These are phyloP conservation scores for Pseudoatta argentina DNA, from an alignment of 1,140 invertebrate genomes.

Conservation along the genomic window DNA sequence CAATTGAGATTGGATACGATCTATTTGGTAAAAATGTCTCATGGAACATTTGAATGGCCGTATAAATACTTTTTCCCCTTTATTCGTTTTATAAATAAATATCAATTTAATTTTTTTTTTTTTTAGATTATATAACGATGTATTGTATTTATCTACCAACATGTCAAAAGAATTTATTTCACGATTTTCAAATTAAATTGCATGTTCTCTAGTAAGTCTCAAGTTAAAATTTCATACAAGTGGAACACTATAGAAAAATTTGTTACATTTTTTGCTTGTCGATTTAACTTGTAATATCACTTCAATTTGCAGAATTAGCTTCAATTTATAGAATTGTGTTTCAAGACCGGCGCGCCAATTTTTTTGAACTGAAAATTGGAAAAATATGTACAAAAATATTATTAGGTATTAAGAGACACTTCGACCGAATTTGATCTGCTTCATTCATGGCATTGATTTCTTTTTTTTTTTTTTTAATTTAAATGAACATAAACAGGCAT, in stretches of 20 bases:
- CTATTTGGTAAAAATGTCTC: background rate
- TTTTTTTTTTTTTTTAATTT: background rate
- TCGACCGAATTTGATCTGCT: no score
- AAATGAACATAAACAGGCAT: constrained; percentile 1
- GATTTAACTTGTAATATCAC: no score
- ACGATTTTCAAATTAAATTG: background rate
- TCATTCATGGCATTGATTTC: background rate
- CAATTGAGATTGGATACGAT: constrained; percentile 15
- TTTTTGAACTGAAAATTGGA: no score
- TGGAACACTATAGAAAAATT: background rate
- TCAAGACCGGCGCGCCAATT: no score
- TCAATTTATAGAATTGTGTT: no score
- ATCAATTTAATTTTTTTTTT: background rate
- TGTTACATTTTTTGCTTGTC: no score
- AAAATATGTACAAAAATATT: no score
- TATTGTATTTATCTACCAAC: background rate
- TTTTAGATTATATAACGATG: background rate
- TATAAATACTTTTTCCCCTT: background rate
- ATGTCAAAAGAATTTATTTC: background rate
- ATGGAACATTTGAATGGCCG: constrained; percentile 11
- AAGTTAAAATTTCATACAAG: background rate
- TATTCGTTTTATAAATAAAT: background rate
- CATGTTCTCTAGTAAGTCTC: background rate
- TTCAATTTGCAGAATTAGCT: no score
- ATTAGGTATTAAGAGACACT: no score